Conservation (phyloP, 2,797 vertebrate genomes). For the Chrosomus eos region DNA sequence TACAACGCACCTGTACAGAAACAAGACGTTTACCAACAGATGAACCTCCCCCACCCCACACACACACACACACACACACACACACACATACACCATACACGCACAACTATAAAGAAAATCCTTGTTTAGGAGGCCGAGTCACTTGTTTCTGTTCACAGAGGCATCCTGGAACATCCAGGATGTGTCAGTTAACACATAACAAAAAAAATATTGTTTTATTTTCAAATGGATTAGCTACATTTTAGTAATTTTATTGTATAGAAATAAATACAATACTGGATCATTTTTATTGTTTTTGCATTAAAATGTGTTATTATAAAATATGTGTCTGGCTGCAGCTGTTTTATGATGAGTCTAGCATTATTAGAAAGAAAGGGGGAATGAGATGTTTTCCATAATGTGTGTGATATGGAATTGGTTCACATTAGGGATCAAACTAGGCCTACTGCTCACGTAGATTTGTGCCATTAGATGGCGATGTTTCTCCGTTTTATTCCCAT, state of each 20-base stretch:
- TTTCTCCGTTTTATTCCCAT: not conserved
- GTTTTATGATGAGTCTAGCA: not conserved
- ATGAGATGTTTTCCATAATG: not conserved
- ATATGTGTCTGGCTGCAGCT: slow-evolving; percentile 44
- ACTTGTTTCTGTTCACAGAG: slow-evolving; percentile 13
- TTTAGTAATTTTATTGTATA: slow-evolving; percentile 72
- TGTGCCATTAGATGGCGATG: slow-evolving; percentile 9
- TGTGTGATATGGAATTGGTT: not conserved
- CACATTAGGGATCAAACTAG: not conserved
- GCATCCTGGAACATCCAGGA: not conserved
- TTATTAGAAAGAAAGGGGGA: not conserved
- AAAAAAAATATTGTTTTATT: slow-evolving; percentile 43
- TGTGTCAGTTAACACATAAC: slow-evolving; percentile 53
- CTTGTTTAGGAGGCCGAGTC: slow-evolving; percentile 3
- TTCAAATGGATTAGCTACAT: slow-evolving; percentile 46
- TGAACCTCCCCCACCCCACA: slow-evolving; percentile 25
- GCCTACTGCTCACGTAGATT: not conserved
- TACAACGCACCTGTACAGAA: slow-evolving; percentile 56
- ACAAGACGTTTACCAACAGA: slow-evolving; percentile 54
- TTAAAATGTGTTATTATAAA: slow-evolving; percentile 66
- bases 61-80: not conserved
- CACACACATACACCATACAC: not conserved
- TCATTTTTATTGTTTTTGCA: slow-evolving; percentile 75
- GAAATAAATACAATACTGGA: slow-evolving; percentile 65
- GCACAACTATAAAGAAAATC: not conserved